A percentile compares a stretch with the other conserved stretches of the same genome.
Evolutionary conservation across 2,888 invertebrate species (phyloP).

Genomic region (Archaeoteleia sp.): DNA sequence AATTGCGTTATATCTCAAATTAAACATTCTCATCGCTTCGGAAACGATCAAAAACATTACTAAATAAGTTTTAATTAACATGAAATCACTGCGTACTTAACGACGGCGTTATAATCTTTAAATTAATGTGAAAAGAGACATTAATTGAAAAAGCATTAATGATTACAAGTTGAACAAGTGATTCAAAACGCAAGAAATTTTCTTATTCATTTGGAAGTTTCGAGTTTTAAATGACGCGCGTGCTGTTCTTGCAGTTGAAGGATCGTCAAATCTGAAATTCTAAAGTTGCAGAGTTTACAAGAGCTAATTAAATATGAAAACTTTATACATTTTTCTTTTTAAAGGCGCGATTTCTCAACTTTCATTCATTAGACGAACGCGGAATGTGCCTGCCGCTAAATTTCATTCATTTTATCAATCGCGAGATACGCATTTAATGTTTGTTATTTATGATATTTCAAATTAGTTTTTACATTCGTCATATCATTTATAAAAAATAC

Average conservation of each 20-base stretch:
- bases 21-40: no score
- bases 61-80: no score
- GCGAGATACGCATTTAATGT: not conserved
- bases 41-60: no score
- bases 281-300: constrained; percentile 22
- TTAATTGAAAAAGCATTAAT: no score
- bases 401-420: constrained; percentile 6
- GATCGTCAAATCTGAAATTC: constrained; percentile 25
- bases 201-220: constrained; percentile 26
- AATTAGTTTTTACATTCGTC: not conserved
- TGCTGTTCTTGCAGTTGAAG: constrained; percentile 17
- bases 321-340: constrained; percentile 29
- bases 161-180: not conserved
- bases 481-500: no score
- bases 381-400: not conserved
- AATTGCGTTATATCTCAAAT: no score
- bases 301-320: constrained; percentile 33
- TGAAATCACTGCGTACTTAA: no score
- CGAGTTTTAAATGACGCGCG: constrained; percentile 17
- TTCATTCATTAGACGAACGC: constrained; percentile 18
- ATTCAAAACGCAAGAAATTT: constrained; percentile 8
- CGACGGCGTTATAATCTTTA: no score
- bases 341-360: constrained; percentile 22
- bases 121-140: not conserved
- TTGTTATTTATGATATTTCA: not conserved